phyloP scores from a whole-genome alignment of 2,888 invertebrate genomes.

The Adelphocoris suturalis region DNA sequence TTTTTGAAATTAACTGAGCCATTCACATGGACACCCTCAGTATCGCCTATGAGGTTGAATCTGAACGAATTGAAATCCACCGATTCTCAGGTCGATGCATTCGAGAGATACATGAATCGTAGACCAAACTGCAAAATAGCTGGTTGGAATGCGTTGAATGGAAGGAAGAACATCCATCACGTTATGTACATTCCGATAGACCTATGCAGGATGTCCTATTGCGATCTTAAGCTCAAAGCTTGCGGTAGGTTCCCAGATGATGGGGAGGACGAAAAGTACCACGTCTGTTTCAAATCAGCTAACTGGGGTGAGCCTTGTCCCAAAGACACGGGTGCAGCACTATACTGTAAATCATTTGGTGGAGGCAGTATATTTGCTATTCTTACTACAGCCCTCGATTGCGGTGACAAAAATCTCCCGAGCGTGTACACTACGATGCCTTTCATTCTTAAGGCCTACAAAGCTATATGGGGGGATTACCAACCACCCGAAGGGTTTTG shows the following conservation, averaged over 20 bases:
- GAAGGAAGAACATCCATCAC: neutral
- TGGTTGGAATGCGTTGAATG: neutral
- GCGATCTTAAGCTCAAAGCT: neutral
- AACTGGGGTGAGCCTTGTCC: neutral
- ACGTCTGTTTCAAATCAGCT: neutral
- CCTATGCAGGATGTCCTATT: neutral
- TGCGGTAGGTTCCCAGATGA: neutral
- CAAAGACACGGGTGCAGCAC: neutral
- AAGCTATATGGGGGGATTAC: neutral
- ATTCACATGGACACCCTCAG: neutral
- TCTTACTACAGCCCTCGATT: neutral
- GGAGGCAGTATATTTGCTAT: neutral
- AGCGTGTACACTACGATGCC: neutral
- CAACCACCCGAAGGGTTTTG: too few relatives aligned
- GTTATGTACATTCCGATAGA: neutral
- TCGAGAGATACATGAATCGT: neutral
- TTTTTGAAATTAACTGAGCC: neutral
- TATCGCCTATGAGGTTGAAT: neutral
- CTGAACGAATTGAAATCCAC: neutral
- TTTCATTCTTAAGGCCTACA: neutral
- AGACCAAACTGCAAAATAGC: neutral
- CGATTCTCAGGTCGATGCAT: neutral
- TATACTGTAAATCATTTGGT: neutral
- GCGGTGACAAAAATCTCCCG: neutral
- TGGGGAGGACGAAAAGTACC: neutral